Percentiles rank a stretch among this genome's conserved stretches.
phyloP scores from a whole-genome alignment of 2,797 vertebrate genomes.

The Clarias fuscus region DNA sequence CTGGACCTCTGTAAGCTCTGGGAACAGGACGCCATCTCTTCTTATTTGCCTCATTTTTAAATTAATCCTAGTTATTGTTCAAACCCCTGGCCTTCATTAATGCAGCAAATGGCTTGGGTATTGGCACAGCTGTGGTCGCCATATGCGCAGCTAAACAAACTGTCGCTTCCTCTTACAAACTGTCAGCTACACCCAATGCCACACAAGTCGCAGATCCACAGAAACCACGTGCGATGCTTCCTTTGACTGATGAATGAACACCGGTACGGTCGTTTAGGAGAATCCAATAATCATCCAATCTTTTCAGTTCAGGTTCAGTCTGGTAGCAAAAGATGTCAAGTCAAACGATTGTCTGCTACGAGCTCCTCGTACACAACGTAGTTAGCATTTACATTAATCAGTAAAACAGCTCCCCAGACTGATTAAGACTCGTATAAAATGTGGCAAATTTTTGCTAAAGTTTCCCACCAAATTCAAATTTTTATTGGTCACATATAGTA shows the following conservation, averaged over 20 bases:
- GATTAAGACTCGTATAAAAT: neutral
- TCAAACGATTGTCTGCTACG: no score
- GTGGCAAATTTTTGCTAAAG: no score
- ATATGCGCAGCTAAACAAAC: conserved; percentile 46
- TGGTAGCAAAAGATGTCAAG: neutral
- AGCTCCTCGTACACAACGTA: neutral
- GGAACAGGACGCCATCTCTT: neutral
- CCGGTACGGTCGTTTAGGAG: conserved; percentile 61
- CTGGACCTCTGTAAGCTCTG: neutral
- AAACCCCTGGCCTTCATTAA: conserved; percentile 36
- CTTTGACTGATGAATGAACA: conserved; percentile 65
- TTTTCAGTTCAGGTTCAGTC: neutral
- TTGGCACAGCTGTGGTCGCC: conserved; percentile 34
- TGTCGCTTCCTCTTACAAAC: conserved; percentile 21
- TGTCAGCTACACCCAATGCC: conserved; percentile 20
- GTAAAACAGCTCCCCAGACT: neutral
- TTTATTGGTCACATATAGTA: no score
- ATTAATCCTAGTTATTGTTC: conserved; percentile 42
- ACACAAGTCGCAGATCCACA: conserved; percentile 41
- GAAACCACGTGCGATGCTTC: conserved; percentile 58
- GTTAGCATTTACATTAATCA: neutral
- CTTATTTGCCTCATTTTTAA: conserved; percentile 32
- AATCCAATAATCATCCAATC: conserved; percentile 3
- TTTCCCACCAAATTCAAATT: no score
- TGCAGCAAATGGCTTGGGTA: conserved; percentile 45